Percentiles rank a stretch among this genome's conserved stretches.
Conservation (phyloP, 2,888 invertebrate genomes). For the Theodoxus fluviatilis region DNA sequence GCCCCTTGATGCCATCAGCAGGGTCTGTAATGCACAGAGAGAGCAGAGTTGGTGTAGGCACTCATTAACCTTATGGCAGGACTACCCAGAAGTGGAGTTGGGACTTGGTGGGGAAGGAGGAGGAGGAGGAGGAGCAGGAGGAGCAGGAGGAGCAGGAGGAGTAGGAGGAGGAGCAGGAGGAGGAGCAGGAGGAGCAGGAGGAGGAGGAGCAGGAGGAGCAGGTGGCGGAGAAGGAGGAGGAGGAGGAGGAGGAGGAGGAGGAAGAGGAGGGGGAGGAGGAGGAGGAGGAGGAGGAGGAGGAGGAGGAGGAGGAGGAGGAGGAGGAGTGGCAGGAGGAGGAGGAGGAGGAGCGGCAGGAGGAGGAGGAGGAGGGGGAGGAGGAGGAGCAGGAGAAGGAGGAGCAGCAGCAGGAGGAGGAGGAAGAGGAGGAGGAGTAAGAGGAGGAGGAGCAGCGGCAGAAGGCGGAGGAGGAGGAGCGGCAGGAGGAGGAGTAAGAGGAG, state of each 20-base stretch:
- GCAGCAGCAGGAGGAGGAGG: no score
- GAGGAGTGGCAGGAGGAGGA: not conserved
- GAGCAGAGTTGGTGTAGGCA: no score
- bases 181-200: slow-evolving; percentile 7
- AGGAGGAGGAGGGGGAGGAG: no score
- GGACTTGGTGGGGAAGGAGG: no score
- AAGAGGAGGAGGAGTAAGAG: slow-evolving; percentile 21
- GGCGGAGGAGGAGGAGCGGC: not conserved
- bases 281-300: not conserved
- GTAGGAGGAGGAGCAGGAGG: not conserved
- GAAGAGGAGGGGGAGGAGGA: not conserved
- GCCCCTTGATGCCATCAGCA: slow-evolving; percentile 93
- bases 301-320: not conserved
- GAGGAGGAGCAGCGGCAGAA: not conserved
- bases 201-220: not conserved
- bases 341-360: not conserved
- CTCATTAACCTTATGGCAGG: no score
- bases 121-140: no score
- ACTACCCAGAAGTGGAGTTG: no score
- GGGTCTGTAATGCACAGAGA: slow-evolving; percentile 79
- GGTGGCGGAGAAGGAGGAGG: not conserved
- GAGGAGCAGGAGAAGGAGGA: no score
- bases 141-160: not conserved
- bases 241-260: not conserved
- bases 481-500: no score